Percentiles rank a stretch among this genome's conserved stretches.
Evolutionary conservation across 2,888 invertebrate species (phyloP).

Genomic region (Meloe dianella): DNA sequence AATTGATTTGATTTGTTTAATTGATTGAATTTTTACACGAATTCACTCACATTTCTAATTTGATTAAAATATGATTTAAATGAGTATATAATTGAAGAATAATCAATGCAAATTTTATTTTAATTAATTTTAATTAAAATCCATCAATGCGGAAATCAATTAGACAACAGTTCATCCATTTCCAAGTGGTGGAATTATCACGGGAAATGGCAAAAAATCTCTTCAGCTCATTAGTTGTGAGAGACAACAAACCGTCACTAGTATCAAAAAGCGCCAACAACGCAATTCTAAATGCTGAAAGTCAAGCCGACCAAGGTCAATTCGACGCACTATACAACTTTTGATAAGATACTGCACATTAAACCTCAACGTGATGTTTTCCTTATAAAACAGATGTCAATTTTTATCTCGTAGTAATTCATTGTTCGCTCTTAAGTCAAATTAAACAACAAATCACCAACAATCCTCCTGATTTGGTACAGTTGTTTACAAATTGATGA

Average conservation of each 20-base stretch:
- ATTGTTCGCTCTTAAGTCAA: too few relatives aligned
- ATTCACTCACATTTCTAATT: not conserved
- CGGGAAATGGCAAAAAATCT: not conserved
- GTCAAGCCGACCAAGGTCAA: not conserved
- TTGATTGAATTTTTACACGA: not conserved
- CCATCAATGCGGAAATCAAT: constrained; percentile 7
- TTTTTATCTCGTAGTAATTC: too few relatives aligned
- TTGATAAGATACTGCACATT: too few relatives aligned
- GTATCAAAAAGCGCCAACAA: too few relatives aligned
- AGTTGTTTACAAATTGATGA: not conserved
- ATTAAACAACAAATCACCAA: too few relatives aligned
- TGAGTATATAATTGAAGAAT: not conserved
- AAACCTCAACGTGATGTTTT: too few relatives aligned
- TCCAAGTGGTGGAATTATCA: not conserved
- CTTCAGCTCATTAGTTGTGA: too few relatives aligned
- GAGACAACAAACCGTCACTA: too few relatives aligned
- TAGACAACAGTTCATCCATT: not conserved
- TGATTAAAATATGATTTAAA: not conserved
- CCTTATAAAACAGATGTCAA: too few relatives aligned
- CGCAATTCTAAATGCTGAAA: too few relatives aligned
- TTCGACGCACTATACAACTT: not conserved
- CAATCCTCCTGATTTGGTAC: not conserved
- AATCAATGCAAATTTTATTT: not conserved
- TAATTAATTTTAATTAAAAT: constrained; percentile 1
- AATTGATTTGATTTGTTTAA: not conserved